Evolutionary conservation across 2,888 invertebrate species (phyloP), one percentile per base, ranked within the genome.

Genomic region (Acronicta aceris): DNA sequence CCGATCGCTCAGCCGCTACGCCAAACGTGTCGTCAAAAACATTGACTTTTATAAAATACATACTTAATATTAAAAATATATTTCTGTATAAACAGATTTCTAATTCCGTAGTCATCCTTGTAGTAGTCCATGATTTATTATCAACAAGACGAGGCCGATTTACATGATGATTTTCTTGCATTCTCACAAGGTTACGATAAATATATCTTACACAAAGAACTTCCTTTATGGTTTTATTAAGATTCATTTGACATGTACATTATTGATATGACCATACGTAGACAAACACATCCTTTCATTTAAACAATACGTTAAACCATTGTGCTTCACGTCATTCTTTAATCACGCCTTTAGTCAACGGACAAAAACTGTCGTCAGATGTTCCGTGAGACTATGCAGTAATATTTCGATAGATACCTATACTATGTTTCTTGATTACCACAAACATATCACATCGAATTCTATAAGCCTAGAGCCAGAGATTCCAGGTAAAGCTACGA

Each of bases 231-330:
- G 5, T n/a, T 69, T 40, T 41, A 71, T 56, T 47, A 50, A 53
- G 55, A 70, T 64, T 56, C 54, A 69, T 57, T 55, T 53, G 66
- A 71, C 66, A 52, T 17, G 21, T 3, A 43, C 38, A 40, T 64
- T 53, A 54, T 60, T 54, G 40, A n/a, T 56, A 61, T 42, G 38
- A 51, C n/a, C 21, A 48, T 43, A 54, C 15, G 27, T 49, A 48
- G 63, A 30, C 46, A 43, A 48, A 27, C 45, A 41, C 50, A 63
- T 67, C 50, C 43, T 63, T 47, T 51, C 16, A 59, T 68, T 58
- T 47, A 50, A 62, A 53, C 38, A 51, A 51, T 13, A 60, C 56
- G 40, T 62, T 49, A 48, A 55, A 36, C 61, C 10, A 36, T 25
- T 1, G 21, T 12, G n/a, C 42, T 42, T 52, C 33, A 21, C 17